Conservation (phyloP, 2,888 invertebrate species). For the Agriopis marginaria region DNA sequence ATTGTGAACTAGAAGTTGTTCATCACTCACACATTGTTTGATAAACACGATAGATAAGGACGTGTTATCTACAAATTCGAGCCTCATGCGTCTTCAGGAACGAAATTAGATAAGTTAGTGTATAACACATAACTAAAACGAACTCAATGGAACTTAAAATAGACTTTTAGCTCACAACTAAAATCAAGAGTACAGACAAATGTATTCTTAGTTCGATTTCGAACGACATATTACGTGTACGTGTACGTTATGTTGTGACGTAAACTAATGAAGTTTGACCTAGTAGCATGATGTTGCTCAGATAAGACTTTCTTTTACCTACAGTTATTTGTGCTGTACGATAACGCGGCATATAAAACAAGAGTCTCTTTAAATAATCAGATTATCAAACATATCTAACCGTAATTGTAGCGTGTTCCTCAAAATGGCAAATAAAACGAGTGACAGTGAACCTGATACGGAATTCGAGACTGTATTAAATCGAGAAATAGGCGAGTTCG, state of each 20-base stretch:
- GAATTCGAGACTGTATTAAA: slow-evolving; percentile 71
- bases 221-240: background rate
- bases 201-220: slow-evolving; percentile 12
- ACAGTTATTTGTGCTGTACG: slow-evolving; percentile 26
- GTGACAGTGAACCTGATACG: slow-evolving; percentile 56
- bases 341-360: slow-evolving; percentile 53
- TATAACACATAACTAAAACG: background rate
- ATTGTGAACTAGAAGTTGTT: background rate
- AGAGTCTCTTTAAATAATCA: slow-evolving; percentile 47
- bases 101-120: background rate
- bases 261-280: slow-evolving; percentile 21
- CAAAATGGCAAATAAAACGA: slow-evolving; percentile 50
- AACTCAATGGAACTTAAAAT: background rate
- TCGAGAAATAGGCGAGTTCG: slow-evolving; percentile 71
- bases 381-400: slow-evolving; percentile 41
- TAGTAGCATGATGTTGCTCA: slow-evolving; percentile 8
- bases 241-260: background rate
- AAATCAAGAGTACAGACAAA: background rate
- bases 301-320: slow-evolving; percentile 30
- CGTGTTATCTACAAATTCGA: background rate
- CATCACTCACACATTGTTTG: background rate
- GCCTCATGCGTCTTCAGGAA: background rate
- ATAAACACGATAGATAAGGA: slow-evolving; percentile 27
- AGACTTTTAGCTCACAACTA: slow-evolving; percentile 8
- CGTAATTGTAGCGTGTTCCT: slow-evolving; percentile 28